Percentiles rank a stretch among this genome's conserved stretches.
Conservation (phyloP, 2,797 vertebrate species). For the Cossypha caffra region DNA sequence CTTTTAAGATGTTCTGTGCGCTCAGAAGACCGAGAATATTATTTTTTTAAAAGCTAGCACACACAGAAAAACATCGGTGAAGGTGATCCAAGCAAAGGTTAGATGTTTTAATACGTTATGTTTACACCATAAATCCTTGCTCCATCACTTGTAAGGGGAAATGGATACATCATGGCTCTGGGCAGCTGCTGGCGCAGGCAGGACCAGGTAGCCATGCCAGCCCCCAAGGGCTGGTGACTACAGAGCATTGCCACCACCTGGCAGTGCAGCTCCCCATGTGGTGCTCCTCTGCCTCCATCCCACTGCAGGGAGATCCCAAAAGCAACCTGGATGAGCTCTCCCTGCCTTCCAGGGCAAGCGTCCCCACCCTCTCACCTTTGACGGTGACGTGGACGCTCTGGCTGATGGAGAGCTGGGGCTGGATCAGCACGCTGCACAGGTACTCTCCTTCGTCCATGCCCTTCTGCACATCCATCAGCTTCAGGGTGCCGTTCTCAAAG, state of each 20-base stretch:
- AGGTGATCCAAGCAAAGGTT: conserved; percentile 75
- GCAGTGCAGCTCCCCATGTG: rapidly evolving
- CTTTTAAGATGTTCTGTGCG: conserved; percentile 75
- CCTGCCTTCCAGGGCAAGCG: rapidly evolving
- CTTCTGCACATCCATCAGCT: conserved; percentile 96
- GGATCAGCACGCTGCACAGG: conserved; percentile 96
- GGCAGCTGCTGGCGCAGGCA: background rate
- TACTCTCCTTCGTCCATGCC: conserved; percentile 97
- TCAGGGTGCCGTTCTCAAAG: conserved; percentile 95
- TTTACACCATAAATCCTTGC: conserved; percentile 75
- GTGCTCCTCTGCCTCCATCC: background rate
- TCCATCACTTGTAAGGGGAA: conserved; percentile 64
- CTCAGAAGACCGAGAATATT: conserved; percentile 63
- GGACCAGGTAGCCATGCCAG: background rate
- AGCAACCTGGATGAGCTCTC: rapidly evolving
- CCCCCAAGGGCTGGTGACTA: background rate
- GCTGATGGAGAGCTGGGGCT: conserved; percentile 95
- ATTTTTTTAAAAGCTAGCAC: conserved; percentile 77
- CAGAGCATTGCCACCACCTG: rapidly evolving
- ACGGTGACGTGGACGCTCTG: conserved; percentile 95
- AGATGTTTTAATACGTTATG: conserved; percentile 75
- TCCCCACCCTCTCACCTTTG: conserved; percentile 84
- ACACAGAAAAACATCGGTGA: conserved; percentile 65
- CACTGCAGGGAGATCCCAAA: rapidly evolving
- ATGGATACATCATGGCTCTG: conserved; percentile 19